Evolutionary conservation across 2,797 vertebrate genomes (phyloP), one percentile per base, ranked within the genome.

Genomic region (Danio albolineatus): DNA sequence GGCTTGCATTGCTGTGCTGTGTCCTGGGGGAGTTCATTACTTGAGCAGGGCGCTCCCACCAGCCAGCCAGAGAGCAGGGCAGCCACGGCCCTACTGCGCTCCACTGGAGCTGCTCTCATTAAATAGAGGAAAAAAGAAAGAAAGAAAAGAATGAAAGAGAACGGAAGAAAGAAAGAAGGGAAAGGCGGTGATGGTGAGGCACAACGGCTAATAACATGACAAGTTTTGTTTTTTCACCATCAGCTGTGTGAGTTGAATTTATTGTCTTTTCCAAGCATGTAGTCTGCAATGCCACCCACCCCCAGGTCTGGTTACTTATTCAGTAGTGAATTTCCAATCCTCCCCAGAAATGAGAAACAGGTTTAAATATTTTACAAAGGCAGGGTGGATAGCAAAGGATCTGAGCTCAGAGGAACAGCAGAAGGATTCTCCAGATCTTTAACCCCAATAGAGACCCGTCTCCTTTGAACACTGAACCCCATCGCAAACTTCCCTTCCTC

Each of bases 1-100:
- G 81, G 83, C 90, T 90, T 82, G 85, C 78, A 84, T 89, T 87
- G 92, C 92, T 90, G 88, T 89, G 89, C 89, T 82, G 88, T 80
- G 84, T 93, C 95, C 93, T 85, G 85, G 67, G 94, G 94, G 94
- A 94, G 92, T 93, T 94, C 93, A 94, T 95, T 94, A 94, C 94
- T 91, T 91, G 90, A 91, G 91, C 90, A 82, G 92, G 93, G 91
- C 82, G 86, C 90, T 93, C 91, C 92, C 89, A 92, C 88, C 86
- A 84, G 73, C 81, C 86, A 87, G 91, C 87, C 92, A 87, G 89
- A 90, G 91, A 88, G 89, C 90, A 79, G 89, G 88, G 90, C 91
- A 85, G 82, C 56, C 82, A 79, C 84, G 87, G 85, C 91, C 93
- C 91, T 71, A 87, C 88, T 83, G 89, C 82, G 79, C 89, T 90